A percentile compares a stretch with the other conserved stretches of the same genome.
These are phyloP conservation scores for Apotomis turbidana DNA, from an alignment of 2,888 invertebrate genomes.

Conservation along the genomic window DNA sequence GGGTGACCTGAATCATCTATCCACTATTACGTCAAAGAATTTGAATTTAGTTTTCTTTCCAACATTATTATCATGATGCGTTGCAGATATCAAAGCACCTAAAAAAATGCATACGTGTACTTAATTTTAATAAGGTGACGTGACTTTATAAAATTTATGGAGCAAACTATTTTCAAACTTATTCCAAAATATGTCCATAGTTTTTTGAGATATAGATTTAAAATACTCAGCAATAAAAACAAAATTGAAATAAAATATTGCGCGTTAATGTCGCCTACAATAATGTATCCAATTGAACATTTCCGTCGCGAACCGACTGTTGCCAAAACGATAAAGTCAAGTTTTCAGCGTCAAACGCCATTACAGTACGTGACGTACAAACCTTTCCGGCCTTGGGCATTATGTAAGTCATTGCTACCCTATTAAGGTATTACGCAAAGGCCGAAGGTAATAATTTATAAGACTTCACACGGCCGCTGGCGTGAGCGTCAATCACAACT, in stretches of 20 bases:
- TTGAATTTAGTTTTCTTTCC: too few relatives aligned
- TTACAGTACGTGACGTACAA: slow-evolving; percentile 3
- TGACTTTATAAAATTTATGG: too few relatives aligned
- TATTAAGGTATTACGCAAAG: slow-evolving; percentile 29
- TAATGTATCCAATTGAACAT: not conserved
- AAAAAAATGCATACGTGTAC: too few relatives aligned
- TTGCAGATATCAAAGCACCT: too few relatives aligned
- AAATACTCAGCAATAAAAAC: not conserved
- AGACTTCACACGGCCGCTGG: slow-evolving; percentile 14
- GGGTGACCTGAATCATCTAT: too few relatives aligned
- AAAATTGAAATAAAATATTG: not conserved
- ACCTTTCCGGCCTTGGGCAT: slow-evolving; percentile 28
- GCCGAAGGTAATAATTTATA: slow-evolving; percentile 36
- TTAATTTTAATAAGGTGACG: too few relatives aligned
- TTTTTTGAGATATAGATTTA: not conserved
- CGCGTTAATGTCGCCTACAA: not conserved
- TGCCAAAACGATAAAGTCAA: slow-evolving; percentile 24
- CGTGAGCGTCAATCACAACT: slow-evolving; percentile 37
- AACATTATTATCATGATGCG: too few relatives aligned
- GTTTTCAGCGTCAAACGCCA: not conserved
- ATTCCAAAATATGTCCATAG: too few relatives aligned
- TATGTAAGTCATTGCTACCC: slow-evolving; percentile 33
- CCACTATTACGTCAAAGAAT: too few relatives aligned
- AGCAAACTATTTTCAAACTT: too few relatives aligned
- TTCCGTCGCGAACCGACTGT: not conserved